Conservation (phyloP, 2,113 vertebrate species). For the Egretta garzetta region DNA sequence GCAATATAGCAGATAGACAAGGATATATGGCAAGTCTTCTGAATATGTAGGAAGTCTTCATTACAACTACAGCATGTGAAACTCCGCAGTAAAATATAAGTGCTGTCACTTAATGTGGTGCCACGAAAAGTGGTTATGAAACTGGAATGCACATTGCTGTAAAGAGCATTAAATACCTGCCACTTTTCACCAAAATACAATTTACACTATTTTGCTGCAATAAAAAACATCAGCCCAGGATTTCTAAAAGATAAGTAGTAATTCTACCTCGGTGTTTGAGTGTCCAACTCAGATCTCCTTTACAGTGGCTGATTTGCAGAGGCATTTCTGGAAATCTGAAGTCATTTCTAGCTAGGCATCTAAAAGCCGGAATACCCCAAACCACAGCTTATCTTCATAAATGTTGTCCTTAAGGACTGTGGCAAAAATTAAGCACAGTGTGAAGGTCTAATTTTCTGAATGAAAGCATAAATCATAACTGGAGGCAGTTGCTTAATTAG, state of each 20-base stretch:
- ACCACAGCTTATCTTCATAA: neutral
- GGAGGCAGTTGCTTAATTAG: slow-evolving; percentile 56
- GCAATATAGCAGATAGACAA: neutral
- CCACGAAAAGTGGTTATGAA: neutral
- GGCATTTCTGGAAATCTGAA: neutral
- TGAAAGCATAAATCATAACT: slow-evolving; percentile 40
- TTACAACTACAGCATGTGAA: fast-evolving
- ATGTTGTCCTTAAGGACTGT: neutral
- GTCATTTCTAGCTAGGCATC: neutral
- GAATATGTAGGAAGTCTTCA: neutral
- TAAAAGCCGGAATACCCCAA: neutral
- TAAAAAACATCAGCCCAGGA: neutral
- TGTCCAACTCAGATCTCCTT: neutral
- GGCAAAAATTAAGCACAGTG: neutral
- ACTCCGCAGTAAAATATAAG: neutral
- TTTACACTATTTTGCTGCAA: neutral
- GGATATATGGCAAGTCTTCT: neutral
- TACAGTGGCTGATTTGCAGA: fast-evolving
- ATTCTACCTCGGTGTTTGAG: fast-evolving
- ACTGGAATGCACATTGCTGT: neutral
- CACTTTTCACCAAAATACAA: neutral
- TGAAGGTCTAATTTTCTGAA: slow-evolving; percentile 44
- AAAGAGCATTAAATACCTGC: neutral
- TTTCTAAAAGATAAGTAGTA: neutral
- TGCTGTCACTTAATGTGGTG: neutral